Conservation (phyloP, 2,113 vertebrate species). For the Chauna torquata region DNA sequence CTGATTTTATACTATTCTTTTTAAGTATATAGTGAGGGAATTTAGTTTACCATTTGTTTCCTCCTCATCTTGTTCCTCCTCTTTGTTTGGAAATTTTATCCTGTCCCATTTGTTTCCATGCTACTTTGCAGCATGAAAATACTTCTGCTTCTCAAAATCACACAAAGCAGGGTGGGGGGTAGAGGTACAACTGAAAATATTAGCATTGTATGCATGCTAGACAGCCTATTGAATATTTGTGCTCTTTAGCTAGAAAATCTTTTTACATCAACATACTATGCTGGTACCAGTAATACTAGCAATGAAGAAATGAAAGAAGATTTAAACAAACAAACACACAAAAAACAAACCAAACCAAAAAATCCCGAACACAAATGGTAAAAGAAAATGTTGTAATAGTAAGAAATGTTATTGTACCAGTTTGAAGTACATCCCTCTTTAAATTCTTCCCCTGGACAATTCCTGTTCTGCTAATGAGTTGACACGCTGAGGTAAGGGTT, state of each 20-base stretch:
- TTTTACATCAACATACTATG: not conserved
- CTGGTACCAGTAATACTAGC: not conserved
- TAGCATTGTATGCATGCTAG: not conserved
- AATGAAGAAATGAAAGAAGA: not conserved
- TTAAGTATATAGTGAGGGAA: not conserved
- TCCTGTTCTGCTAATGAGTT: not conserved
- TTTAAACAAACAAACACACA: no score
- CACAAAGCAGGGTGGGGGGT: not conserved
- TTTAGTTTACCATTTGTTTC: not conserved
- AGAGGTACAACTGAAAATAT: not conserved
- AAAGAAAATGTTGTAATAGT: not conserved
- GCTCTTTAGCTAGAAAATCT: not conserved
- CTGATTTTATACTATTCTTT: not conserved
- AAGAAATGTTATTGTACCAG: not conserved
- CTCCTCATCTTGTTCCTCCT: not conserved
- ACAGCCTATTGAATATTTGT: not conserved
- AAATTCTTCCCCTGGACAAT: not conserved
- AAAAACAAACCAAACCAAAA: not conserved
- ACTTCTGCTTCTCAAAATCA: not conserved
- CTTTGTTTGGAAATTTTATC: not conserved
- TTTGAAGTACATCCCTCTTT: not conserved
- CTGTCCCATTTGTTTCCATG: not conserved
- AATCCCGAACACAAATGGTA: not conserved
- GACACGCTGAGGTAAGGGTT: not conserved
- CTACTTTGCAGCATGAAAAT: not conserved